Base-by-base conservation (phyloP, 2,113 vertebrate species). In the Equus quagga region DNA sequence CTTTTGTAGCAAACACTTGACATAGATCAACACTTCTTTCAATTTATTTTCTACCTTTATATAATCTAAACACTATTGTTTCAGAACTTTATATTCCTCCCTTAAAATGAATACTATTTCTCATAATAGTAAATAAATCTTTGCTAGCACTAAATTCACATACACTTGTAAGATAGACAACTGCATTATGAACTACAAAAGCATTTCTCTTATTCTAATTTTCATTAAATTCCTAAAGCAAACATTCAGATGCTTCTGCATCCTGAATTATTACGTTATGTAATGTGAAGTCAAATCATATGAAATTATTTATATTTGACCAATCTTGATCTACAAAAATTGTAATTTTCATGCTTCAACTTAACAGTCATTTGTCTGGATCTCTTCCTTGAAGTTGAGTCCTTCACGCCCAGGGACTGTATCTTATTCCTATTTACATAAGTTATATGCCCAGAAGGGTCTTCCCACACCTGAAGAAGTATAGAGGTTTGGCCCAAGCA, bases 221-320 rank as follows among this genome's bases (percentile, higher is more conserved):
- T 94, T 95, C 81, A 70, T 70, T 88, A 83, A 91, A 8, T 83
- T 86, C 31, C 33, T 89, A 90, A 86, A 79, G 46, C 46, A 91
- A 95, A 94, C 15, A 89, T 81, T 75, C 10, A 84, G 33, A 94
- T 82, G 17, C 15, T 75, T 70, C 31, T 86, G 51, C 15, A 87
- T 51, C 21, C 6, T 86, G 23, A 86, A 79, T 94, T 95, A 80
- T 91, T 79, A 60, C 3, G n/a, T 79, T 46, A 41, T 15, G 60
- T 46, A 81, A 62, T 70, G 24, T 69, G 41, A 89, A 91, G 19
- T 79, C 44, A 72, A 94, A 73, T 33, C 46, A 73, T 75, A 69
- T 65, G 2, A 82, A 80, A 96, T 58, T 87, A 19, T 72, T 76
- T 88, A 21, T 65, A 80, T 36, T 64, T 75, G 41, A 84, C 44